Evolutionary conservation across 2,797 vertebrate genomes (phyloP).

Genomic region (Ptychadena robeensis): DNA sequence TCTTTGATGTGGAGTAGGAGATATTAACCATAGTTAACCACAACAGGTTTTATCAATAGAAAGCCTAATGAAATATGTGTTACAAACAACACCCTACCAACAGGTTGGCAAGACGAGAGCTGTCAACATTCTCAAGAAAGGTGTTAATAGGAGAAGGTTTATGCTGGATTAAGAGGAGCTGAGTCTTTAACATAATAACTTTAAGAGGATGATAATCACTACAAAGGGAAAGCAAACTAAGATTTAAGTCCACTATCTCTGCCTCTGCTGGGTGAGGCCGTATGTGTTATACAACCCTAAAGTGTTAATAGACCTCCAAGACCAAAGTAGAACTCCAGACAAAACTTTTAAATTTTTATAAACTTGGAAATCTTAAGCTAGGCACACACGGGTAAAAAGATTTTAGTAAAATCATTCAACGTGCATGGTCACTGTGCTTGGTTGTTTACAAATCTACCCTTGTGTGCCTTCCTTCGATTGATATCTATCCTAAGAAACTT

Average conservation of each 20-base stretch:
- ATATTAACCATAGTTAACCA: background rate
- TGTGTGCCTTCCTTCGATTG: too few relatives aligned
- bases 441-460: too few relatives aligned
- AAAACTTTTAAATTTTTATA: too few relatives aligned
- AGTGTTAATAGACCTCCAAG: too few relatives aligned
- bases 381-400: too few relatives aligned
- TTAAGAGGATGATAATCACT: constrained; percentile 27
- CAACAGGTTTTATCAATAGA: background rate
- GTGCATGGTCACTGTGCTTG: too few relatives aligned
- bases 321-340: too few relatives aligned
- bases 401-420: too few relatives aligned
- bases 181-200: constrained; percentile 34
- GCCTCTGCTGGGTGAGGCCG: too few relatives aligned
- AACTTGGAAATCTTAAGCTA: too few relatives aligned
- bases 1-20: background rate
- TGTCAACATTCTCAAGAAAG: constrained; percentile 32
- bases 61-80: background rate
- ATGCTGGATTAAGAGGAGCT: constrained; percentile 42
- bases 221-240: constrained; percentile 15
- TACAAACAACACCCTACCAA: constrained; percentile 17
- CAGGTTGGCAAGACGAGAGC: background rate
- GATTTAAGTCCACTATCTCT: background rate
- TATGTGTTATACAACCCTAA: too few relatives aligned
- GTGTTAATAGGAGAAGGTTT: constrained; percentile 52
- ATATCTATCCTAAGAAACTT: too few relatives aligned